Evolutionary conservation across 2,888 invertebrate genomes (phyloP).

Genomic region (Eupithecia tripunctaria): DNA sequence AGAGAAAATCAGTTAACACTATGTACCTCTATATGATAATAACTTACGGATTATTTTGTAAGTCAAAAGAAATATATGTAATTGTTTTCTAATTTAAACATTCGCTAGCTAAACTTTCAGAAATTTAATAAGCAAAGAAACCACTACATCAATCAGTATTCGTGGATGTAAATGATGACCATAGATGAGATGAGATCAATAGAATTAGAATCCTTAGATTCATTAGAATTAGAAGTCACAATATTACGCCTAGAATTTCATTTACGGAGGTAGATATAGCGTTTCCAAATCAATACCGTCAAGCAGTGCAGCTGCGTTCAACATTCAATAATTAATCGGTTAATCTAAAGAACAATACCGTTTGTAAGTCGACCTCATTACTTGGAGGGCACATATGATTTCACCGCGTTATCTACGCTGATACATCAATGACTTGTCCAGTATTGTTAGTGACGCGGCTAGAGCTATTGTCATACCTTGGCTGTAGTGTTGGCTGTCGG

Average conservation of each 20-base stretch:
- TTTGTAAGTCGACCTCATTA: conserved; percentile 59
- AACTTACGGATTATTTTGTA: too few species aligned
- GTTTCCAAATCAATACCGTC: conserved; percentile 26
- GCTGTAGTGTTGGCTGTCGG: conserved; percentile 33
- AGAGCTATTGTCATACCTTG: conserved; percentile 58
- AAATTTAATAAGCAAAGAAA: too few species aligned
- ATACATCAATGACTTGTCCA: conserved; percentile 82
- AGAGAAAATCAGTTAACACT: too few species aligned
- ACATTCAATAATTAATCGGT: conserved; percentile 59
- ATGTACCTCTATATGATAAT: too few species aligned
- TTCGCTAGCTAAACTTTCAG: too few species aligned
- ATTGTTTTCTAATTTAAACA: too few species aligned
- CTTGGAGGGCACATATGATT: conserved; percentile 70
- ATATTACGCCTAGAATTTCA: neutral
- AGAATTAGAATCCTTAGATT: neutral
- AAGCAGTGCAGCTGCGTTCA: conserved; percentile 30
- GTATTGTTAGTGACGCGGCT: conserved; percentile 78
- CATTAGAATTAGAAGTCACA: neutral
- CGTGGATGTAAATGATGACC: neutral
- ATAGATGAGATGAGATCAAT: neutral
- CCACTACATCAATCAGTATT: neutral
- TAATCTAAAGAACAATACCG: conserved; percentile 64
- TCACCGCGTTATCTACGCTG: conserved; percentile 78
- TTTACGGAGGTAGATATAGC: neutral
- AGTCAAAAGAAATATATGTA: too few species aligned